Percentiles rank a stretch among this genome's conserved stretches.
These are phyloP conservation scores for Drosophila ficusphila DNA, from an alignment of 1,140 invertebrate species.

Conservation along the genomic window DNA sequence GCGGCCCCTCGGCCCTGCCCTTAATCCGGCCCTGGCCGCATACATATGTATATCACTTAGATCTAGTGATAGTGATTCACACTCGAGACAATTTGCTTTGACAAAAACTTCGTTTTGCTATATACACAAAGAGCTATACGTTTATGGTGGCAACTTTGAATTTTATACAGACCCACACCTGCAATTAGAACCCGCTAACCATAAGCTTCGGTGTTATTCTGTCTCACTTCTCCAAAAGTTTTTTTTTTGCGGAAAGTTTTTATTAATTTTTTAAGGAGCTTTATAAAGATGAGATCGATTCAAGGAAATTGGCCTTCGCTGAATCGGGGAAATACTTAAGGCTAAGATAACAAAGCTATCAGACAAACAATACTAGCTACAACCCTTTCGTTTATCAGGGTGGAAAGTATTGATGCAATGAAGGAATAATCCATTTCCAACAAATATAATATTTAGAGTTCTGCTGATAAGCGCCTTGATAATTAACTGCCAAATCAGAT, in stretches of 20 bases:
- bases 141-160: not conserved
- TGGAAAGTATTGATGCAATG: not conserved
- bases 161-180: not conserved
- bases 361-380: not conserved
- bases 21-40: too few relatives aligned
- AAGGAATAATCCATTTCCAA: not conserved
- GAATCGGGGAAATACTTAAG: not conserved
- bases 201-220: too few relatives aligned
- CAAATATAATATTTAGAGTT: not conserved
- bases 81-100: slow-evolving; percentile 22
- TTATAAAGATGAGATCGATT: slow-evolving; percentile 16
- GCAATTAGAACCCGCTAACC: not conserved
- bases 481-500: not conserved
- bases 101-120: not conserved
- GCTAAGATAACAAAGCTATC: slow-evolving; percentile 2
- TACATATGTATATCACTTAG: not conserved
- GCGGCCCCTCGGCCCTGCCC: too few relatives aligned
- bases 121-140: not conserved
- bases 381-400: not conserved
- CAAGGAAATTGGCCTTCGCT: slow-evolving; percentile 7
- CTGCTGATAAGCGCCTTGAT: not conserved
- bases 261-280: not conserved
- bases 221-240: not conserved
- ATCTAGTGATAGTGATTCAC: slow-evolving; percentile 17
- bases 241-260: slow-evolving; percentile 1